Base-by-base conservation (phyloP, 2,888 invertebrate species). In the Alloplasta piceator region DNA sequence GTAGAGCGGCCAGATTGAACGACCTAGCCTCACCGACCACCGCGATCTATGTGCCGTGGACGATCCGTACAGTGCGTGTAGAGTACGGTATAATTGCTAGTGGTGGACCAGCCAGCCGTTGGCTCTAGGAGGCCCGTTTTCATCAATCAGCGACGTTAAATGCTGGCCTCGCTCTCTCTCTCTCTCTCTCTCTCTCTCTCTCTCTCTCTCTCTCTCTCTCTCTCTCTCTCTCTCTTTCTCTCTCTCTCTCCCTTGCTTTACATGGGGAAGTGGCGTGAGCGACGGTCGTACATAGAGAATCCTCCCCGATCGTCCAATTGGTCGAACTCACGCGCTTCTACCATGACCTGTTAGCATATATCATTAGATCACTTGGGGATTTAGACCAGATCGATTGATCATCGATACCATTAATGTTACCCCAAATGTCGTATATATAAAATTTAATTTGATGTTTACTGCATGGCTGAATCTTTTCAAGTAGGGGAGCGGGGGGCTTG, bases 81-180 rank as follows among this genome's bases (percentile, higher is more conserved):
- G 26, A 26, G 84, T 86, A 84, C 87, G 89, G 88, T 90, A 91
- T 91, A 91, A 91, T 91, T 91, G 91, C 90, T 87, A 85, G 86
- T 82, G 87, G 89, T 87, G 88, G 87, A 85, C 85, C 87, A 88
- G 83, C 26, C 82, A 85, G 85, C 85, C 86, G 85, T 89, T 90
- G 26, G 88, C 90, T 90, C 89, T 85, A 87, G 89, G 86, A 90
- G 76, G 83, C 86, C 88, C 87, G 89, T 90, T 91, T 90, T 87
- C 91, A 91, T 92, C 91, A 90, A 91, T 92, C 91, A 90, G 90
- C 83, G 84, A 83, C 86, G 89, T 87, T 91, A 89, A 91, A 91
- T 89, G 89, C 88, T 86, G 85, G 81, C 82, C 77, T 26, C 83
- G 78, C 82, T 63, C 78, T 64, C 68, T 39, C 46, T 48, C n/a